Conservation (phyloP, 2,888 invertebrate genomes). For the Choreutis nemorana region DNA sequence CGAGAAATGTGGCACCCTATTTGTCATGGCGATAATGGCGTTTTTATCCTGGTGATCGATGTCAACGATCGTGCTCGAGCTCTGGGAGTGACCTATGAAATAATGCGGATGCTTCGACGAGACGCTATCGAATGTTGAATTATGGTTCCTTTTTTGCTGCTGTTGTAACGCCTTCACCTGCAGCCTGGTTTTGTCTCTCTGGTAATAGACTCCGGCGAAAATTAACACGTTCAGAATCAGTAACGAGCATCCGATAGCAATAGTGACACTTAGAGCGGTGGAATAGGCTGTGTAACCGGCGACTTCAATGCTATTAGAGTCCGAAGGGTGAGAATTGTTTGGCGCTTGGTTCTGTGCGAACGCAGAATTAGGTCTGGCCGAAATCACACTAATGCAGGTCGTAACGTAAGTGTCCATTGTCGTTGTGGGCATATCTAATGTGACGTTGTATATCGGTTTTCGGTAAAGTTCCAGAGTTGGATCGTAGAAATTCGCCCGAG, state of each 20-base stretch:
- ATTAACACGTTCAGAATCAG: slow-evolving; percentile 83
- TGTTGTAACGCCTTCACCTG: slow-evolving; percentile 81
- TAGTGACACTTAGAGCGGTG: slow-evolving; percentile 79
- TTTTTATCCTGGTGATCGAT: slow-evolving; percentile 79
- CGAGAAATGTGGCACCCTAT: slow-evolving; percentile 55
- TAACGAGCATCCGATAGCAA: slow-evolving; percentile 83
- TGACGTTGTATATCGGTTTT: slow-evolving; percentile 65
- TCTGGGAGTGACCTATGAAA: slow-evolving; percentile 78
- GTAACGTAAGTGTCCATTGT: slow-evolving; percentile 72
- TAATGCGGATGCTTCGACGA: slow-evolving; percentile 80
- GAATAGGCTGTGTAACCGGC: slow-evolving; percentile 80
- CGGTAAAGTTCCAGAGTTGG: slow-evolving; percentile 70
- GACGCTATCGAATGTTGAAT: slow-evolving; percentile 64
- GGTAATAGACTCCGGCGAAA: slow-evolving; percentile 86
- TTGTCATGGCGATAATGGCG: slow-evolving; percentile 59
- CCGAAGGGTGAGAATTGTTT: slow-evolving; percentile 75
- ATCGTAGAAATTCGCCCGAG: slow-evolving; percentile 71
- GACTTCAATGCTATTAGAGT: slow-evolving; percentile 81
- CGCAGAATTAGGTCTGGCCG: slow-evolving; percentile 70
- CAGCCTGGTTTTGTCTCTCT: slow-evolving; percentile 77
- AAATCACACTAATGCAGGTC: slow-evolving; percentile 75
- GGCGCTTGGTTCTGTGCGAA: slow-evolving; percentile 48
- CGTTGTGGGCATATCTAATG: slow-evolving; percentile 57
- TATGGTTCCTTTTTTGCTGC: slow-evolving; percentile 71
- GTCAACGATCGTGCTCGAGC: slow-evolving; percentile 84